Conservation (phyloP, 92 coral and sea anemone species). For the Ricordea florida region DNA sequence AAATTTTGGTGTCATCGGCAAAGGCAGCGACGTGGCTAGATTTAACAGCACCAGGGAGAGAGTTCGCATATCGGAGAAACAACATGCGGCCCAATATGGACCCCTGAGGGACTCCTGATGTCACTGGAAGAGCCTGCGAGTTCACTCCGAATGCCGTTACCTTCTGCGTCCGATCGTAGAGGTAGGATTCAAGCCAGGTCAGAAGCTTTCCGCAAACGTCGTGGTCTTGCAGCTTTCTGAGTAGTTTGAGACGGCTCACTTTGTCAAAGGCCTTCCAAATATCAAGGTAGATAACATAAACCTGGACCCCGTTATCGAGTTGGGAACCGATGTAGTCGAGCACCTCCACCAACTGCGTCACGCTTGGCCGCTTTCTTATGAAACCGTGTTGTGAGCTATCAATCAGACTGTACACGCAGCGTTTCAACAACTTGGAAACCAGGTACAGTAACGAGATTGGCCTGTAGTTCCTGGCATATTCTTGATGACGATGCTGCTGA, state of each 20-base stretch:
- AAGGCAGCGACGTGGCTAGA: constrained; percentile 28
- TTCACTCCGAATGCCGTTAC: constrained; percentile 44
- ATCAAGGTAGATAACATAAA: constrained; percentile 48
- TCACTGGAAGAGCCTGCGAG: constrained; percentile 38
- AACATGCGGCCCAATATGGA: constrained; percentile 54
- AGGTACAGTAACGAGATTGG: too few species aligned
- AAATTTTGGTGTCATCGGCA: constrained; percentile 49
- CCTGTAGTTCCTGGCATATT: too few species aligned
- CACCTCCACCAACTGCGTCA: constrained; percentile 45
- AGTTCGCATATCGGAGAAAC: constrained; percentile 49
- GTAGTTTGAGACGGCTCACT: constrained; percentile 29
- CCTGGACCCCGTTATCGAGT: constrained; percentile 45
- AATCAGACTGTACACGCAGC: background rate
- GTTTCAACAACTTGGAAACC: too few species aligned
- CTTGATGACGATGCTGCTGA: too few species aligned
- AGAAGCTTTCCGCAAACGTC: constrained; percentile 46
- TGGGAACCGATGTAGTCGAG: constrained; percentile 43
- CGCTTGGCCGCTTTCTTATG: constrained; percentile 18
- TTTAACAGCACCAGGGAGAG: constrained; percentile 28
- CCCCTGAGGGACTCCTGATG: constrained; percentile 69
- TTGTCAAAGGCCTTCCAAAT: constrained; percentile 65
- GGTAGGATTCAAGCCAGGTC: constrained; percentile 50
- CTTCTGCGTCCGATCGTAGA: constrained; percentile 31
- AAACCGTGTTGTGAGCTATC: constrained; percentile 35
- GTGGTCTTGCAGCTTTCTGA: constrained; percentile 8